phyloP scores from a whole-genome alignment of 2,888 invertebrate species.

The Oxyteleia sp. region DNA sequence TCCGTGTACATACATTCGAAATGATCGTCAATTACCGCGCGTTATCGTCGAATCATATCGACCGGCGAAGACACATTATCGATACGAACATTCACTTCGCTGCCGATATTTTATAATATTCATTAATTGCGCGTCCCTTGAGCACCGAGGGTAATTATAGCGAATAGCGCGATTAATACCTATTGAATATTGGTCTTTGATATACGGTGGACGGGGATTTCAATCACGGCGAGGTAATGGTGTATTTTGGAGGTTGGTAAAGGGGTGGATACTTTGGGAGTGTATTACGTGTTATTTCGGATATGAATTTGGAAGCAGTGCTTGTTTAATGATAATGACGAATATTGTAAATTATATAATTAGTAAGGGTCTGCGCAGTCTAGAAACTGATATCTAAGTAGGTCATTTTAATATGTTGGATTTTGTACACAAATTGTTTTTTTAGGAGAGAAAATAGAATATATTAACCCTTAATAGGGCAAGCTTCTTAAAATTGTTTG shows the following conservation, averaged over 20 bases:
- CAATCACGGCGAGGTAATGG: slow-evolving; percentile 32
- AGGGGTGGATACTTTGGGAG: slow-evolving; percentile 2
- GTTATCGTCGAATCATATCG: slow-evolving; percentile 57
- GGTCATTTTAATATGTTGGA: too few relatives aligned
- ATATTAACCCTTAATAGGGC: too few relatives aligned
- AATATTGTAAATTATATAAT: too few relatives aligned
- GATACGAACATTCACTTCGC: slow-evolving; percentile 47
- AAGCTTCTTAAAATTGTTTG: too few relatives aligned
- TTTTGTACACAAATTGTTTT: too few relatives aligned
- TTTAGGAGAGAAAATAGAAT: too few relatives aligned
- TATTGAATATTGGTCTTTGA: slow-evolving; percentile 36
- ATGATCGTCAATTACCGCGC: slow-evolving; percentile 60
- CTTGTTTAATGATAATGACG: not conserved
- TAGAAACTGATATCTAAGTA: too few relatives aligned
- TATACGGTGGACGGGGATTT: slow-evolving; percentile 35
- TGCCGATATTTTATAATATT: slow-evolving; percentile 52
- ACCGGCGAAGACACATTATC: slow-evolving; percentile 54
- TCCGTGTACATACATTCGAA: slow-evolving; percentile 65
- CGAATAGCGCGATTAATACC: slow-evolving; percentile 40
- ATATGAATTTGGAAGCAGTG: slow-evolving; percentile 13
- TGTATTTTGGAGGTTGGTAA: slow-evolving; percentile 1
- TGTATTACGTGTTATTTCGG: slow-evolving; percentile 7
- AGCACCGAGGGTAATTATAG: slow-evolving; percentile 29
- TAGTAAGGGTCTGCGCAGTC: too few relatives aligned
- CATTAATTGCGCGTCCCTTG: slow-evolving; percentile 40